Evolutionary conservation across 2,113 vertebrate species (phyloP).

Genomic region (Galemys pyrenaicus): DNA sequence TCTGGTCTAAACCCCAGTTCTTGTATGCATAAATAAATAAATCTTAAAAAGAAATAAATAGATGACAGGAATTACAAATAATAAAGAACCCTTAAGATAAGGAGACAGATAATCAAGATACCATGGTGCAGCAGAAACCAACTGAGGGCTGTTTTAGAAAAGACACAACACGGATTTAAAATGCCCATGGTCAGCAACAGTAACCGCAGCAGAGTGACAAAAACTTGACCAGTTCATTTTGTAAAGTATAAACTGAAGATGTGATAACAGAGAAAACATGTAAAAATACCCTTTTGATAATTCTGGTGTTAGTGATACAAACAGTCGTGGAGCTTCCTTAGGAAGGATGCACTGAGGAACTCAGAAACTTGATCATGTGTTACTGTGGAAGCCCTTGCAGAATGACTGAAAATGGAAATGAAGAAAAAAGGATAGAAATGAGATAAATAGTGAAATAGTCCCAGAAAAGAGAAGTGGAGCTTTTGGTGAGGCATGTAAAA

Average conservation of each 20-base stretch:
- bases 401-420: neutral
- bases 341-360: neutral
- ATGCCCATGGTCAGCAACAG: neutral
- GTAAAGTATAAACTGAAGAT: neutral
- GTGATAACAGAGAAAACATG: neutral
- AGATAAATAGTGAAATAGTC: neutral
- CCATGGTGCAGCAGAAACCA: neutral
- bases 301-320: no score
- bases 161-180: neutral
- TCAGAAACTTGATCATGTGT: accelerated
- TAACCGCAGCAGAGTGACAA: neutral
- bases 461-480: neutral
- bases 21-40: no score
- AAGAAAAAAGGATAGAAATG: neutral
- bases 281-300: neutral
- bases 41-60: no score
- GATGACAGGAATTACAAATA: neutral
- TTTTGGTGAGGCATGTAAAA: neutral
- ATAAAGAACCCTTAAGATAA: neutral
- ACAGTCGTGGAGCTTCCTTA: accelerated
- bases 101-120: neutral
- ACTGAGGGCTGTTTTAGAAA: neutral
- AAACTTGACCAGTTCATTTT: neutral
- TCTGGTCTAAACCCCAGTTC: no score
- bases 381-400: neutral